Conservation (phyloP, 1,140 invertebrate genomes). For the Papilio helenus region DNA sequence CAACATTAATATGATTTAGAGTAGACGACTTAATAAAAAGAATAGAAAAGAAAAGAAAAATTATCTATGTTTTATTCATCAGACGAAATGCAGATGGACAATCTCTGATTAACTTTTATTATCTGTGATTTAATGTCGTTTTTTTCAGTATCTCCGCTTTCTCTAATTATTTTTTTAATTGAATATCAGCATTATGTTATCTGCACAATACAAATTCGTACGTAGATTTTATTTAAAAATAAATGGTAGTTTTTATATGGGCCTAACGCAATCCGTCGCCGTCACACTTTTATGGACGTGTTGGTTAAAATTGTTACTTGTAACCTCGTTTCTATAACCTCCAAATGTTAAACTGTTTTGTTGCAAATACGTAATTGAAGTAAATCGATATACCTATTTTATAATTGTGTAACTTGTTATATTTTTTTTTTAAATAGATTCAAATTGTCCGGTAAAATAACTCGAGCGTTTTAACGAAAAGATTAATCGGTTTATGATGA, state of each 20-base stretch:
- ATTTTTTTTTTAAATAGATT: conserved; percentile 26
- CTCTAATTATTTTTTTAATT: no score
- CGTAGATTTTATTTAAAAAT: conserved; percentile 5
- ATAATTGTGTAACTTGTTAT: conserved; percentile 15
- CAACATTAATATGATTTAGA: no score
- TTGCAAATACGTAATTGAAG: conserved; percentile 34
- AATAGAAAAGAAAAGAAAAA: no score
- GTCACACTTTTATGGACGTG: conserved; percentile 39
- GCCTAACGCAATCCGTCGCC: conserved; percentile 27
- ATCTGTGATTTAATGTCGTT: no score
- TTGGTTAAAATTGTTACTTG: conserved; percentile 38
- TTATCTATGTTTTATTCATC: no score
- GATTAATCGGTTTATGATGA: conserved; percentile 25
- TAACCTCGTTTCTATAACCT: conserved; percentile 40
- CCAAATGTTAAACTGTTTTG: conserved; percentile 36
- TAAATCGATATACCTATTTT: conserved; percentile 25
- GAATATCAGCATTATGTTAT: background rate
- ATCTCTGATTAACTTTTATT: no score
- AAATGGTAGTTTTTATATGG: conserved; percentile 21
- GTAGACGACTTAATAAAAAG: no score
- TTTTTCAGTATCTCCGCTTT: no score
- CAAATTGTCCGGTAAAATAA: background rate
- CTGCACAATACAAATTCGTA: background rate
- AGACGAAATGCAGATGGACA: no score
- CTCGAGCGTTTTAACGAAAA: background rate